Evolutionary conservation across 2,888 invertebrate species (phyloP).

Genomic region (Myopa tessellatipennis): DNA sequence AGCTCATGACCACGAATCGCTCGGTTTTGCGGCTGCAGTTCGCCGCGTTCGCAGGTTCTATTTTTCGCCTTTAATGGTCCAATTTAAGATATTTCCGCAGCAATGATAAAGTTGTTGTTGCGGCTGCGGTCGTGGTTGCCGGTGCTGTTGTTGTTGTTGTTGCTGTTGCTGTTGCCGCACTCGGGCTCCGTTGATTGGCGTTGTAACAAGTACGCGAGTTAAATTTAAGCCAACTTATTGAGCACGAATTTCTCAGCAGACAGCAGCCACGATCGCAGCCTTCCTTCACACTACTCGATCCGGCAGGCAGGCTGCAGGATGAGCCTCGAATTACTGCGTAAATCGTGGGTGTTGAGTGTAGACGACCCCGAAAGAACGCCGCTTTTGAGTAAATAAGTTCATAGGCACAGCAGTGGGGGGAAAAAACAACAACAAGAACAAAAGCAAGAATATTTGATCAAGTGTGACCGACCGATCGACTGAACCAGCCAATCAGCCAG

Average conservation of each 20-base stretch:
- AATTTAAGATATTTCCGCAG: conserved; percentile 63
- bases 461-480: no score
- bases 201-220: conserved; percentile 1
- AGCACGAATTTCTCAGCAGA: conserved; percentile 41
- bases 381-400: conserved; percentile 7
- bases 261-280: conserved; percentile 37
- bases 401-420: background rate
- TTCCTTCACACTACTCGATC: background rate
- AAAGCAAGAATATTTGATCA: no score
- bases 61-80: conserved; percentile 57
- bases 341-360: conserved; percentile 38
- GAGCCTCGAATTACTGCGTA: conserved; percentile 37
- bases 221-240: conserved; percentile 23
- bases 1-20: background rate
- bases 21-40: background rate
- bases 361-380: conserved; percentile 1
- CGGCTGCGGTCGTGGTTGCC: conserved; percentile 31
- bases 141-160: conserved; percentile 45
- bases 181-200: conserved; percentile 46
- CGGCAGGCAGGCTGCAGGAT: background rate
- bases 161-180: conserved; percentile 35
- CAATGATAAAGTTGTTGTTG: conserved; percentile 59
- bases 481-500: background rate
- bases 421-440: background rate
- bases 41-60: conserved; percentile 32